Percentiles rank a stretch among this genome's conserved stretches.
phyloP scores from a whole-genome alignment of 2,113 vertebrate species.

The Hippopotamus amphibius region DNA sequence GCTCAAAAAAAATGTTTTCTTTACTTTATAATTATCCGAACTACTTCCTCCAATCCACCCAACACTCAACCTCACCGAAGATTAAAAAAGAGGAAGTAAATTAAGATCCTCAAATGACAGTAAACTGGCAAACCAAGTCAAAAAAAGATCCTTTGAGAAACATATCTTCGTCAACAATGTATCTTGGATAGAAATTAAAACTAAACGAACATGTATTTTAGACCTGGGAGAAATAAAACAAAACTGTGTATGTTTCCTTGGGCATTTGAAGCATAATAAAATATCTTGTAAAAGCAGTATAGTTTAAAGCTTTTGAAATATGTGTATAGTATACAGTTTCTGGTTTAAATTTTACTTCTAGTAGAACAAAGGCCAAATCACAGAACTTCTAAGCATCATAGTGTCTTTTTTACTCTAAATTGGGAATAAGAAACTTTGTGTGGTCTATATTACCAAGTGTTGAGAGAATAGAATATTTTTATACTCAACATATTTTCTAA shows the following conservation, averaged over 20 bases:
- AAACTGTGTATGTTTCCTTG: not conserved
- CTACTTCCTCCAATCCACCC: too few species aligned
- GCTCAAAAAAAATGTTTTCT: not conserved
- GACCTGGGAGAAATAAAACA: not conserved
- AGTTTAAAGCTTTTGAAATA: not conserved
- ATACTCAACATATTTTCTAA: not conserved
- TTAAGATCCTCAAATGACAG: not conserved
- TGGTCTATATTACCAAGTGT: not conserved
- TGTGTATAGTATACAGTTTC: not conserved
- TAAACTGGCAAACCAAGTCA: not conserved
- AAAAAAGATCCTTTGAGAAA: not conserved
- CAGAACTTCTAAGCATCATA: not conserved
- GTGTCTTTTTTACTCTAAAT: not conserved
- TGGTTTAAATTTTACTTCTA: not conserved
- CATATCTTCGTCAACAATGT: not conserved
- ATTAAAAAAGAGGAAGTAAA: not conserved
- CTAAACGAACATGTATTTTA: not conserved
- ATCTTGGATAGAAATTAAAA: not conserved
- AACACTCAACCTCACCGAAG: not conserved
- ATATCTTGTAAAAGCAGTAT: not conserved
- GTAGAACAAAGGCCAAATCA: not conserved
- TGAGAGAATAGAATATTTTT: not conserved
- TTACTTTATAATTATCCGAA: fast-evolving
- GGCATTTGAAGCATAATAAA: not conserved
- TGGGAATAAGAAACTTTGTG: not conserved